A percentile compares a stretch with the other conserved stretches of the same genome.
Evolutionary conservation across 1,140 invertebrate genomes (phyloP).

Genomic region (Drosophila nebulosa): DNA sequence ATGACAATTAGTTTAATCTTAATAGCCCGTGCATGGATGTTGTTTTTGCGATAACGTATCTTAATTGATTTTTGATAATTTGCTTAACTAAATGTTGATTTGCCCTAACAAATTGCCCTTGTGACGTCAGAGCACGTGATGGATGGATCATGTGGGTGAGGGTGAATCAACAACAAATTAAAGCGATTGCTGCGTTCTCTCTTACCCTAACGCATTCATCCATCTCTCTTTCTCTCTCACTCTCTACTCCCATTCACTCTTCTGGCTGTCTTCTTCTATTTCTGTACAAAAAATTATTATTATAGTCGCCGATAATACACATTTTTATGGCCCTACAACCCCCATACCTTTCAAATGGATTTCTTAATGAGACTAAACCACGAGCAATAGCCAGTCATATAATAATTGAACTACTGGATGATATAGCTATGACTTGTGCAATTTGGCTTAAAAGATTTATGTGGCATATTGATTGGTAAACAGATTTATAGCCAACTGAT

Average conservation of each 20-base stretch:
- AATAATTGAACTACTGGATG: slow-evolving; percentile 4
- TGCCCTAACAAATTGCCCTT: slow-evolving; percentile 8
- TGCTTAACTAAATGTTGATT: slow-evolving; percentile 32
- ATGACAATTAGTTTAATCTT: slow-evolving; percentile 60
- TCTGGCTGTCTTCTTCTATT: neutral
- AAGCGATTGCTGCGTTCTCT: slow-evolving; percentile 23
- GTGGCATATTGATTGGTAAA: slow-evolving; percentile 46
- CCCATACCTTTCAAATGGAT: slow-evolving; percentile 37
- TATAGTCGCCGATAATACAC: slow-evolving; percentile 57
- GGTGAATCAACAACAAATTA: slow-evolving; percentile 25
- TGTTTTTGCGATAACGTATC: slow-evolving; percentile 54
- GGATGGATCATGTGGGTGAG: slow-evolving; percentile 65
- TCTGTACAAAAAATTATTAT: slow-evolving; percentile 39
- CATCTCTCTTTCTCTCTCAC: too few relatives aligned
- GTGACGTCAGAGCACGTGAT: slow-evolving; percentile 75
- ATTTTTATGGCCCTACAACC: slow-evolving; percentile 40
- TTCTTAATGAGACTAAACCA: slow-evolving; percentile 65
- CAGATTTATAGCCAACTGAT: slow-evolving; percentile 43
- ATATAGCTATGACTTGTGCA: slow-evolving; percentile 11
- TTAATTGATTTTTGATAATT: slow-evolving; percentile 73
- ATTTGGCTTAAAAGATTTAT: slow-evolving; percentile 56
- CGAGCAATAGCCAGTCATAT: slow-evolving; percentile 10
- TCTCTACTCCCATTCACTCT: too few relatives aligned
- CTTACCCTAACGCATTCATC: too few relatives aligned
- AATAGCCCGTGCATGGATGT: slow-evolving; percentile 44